Base-by-base conservation (phyloP, 2,113 vertebrate genomes). In the Heteronetta atricapilla region DNA sequence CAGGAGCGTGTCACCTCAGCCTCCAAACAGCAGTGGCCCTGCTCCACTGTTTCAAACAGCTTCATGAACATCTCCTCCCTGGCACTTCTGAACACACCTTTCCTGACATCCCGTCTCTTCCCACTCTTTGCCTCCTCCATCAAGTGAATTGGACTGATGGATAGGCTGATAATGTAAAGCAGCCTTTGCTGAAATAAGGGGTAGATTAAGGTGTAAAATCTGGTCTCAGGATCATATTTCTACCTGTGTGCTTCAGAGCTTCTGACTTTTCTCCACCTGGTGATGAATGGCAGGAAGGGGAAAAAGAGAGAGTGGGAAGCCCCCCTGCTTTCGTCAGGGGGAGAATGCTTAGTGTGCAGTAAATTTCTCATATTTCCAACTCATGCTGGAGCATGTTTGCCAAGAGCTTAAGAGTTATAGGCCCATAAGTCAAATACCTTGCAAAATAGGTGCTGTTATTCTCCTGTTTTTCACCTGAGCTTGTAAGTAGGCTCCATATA, bases 321-420 rank as follows among this genome's bases (percentile, higher is more conserved):
- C 58, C 33, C 3, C 4, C 21, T 53, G 40, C 69, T 77, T 96
- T 90, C 58, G 73, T 90, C 66, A 93, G 34, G 15, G 72, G 53
- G 55, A 82, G 53, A 94, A 53, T 83, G 67, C 76, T 96, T 87
- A 94, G 55, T 44, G 13, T 63, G 42, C 81, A 86, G 75, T 88
- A 87, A 50, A 95, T 94, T 95, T 86, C 76, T 95, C 80, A 52
- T 94, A 93, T 97, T 96, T 97, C 77, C 78, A 87, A 60, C 40
- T 82, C 53, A 17, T 95, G 93, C 53, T 88, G 92, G 88, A 76
- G 44, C 56, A 82, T 0, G 0, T 63, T 94, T 44, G 14, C 91
- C 83, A 95, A 50, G 72, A 89, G 63, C 86, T 97, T 81, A 81
- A 97, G 90, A 96, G 26, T 48, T 88, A 94, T 17, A 81, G 88